Base-by-base conservation (phyloP, 2,797 vertebrate genomes). In the Petrocephalus sullivani region DNA sequence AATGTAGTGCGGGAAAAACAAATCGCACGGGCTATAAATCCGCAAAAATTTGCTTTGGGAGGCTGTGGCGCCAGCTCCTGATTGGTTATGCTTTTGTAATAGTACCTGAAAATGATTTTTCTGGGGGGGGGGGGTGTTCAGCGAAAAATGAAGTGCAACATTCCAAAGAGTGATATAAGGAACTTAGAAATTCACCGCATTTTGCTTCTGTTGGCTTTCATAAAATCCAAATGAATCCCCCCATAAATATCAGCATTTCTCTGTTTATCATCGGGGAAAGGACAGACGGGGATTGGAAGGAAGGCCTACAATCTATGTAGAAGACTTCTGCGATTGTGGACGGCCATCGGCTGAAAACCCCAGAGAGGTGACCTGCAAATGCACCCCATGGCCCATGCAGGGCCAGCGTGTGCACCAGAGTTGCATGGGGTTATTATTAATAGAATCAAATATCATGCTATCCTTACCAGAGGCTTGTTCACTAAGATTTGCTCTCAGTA, bases 21-120 rank as follows among this genome's bases (percentile, higher is more conserved):
- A 83, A 83, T 83, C 21, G 81, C 81, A 21, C 9, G 41, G 41
- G 81, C 49, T 83, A 83, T 83, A 54, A 83, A 83, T n/a, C 81
- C 21, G 81, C 10, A 54, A 53, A 28, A 54, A 83, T 83, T 83
- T 54, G 46, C 81, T 51, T 83, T 54, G 81, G 51, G 81, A 87
- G 21, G 28, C 19, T 53, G 21, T n/a, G 60, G 64, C 86, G 3
- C 71, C 14, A 46, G 37, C 71, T 78, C 71, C 46, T 46, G 37
- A 90, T 87, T 81, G 87, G 64, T 87, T 83, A 84, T 89, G 89
- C 90, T 88, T 71, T 10, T 23, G 21, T 21, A 90, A 89, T 87
- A 89, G 89, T 87, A 86, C 60, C 87, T 90, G 88, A 88, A 91
- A 78, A 41, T 78, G 71, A 78, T 78, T 78, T 78, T 71, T 78